phyloP scores from a whole-genome alignment of 2,888 invertebrate species.

The Agrenia bidenticulata region DNA sequence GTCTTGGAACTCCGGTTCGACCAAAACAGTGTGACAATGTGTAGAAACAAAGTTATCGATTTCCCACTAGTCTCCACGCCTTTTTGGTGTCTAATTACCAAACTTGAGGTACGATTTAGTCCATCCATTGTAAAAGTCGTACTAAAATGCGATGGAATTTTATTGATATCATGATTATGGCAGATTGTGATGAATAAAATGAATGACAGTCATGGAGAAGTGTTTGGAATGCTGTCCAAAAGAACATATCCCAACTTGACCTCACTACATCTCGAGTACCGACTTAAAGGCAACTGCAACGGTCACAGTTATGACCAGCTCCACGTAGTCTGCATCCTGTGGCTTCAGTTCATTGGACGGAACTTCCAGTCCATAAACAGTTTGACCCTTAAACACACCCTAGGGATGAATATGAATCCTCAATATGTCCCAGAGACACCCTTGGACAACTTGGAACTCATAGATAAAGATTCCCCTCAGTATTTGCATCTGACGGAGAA shows the following conservation, averaged over 20 bases:
- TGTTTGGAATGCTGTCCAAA: background rate
- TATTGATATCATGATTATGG: background rate
- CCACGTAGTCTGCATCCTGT: background rate
- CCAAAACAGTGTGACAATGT: background rate
- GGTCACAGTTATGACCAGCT: background rate
- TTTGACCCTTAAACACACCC: background rate
- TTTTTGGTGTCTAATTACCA: background rate
- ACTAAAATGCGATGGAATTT: background rate
- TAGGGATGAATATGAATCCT: background rate
- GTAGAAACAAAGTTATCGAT: no score
- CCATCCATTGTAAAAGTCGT: no score
- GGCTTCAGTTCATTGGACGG: background rate
- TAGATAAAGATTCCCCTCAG: background rate
- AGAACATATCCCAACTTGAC: background rate
- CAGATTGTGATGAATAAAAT: background rate
- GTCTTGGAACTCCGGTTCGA: background rate
- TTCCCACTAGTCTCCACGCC: background rate
- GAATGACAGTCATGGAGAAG: background rate
- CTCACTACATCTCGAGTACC: background rate
- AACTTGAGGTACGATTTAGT: no score
- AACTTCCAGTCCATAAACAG: background rate
- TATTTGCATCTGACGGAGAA: background rate
- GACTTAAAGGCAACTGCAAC: background rate
- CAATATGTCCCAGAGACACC: background rate
- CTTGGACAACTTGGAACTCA: background rate